phyloP scores from a whole-genome alignment of 2,888 invertebrate genomes.

The Omphaloscelis lunosa region DNA sequence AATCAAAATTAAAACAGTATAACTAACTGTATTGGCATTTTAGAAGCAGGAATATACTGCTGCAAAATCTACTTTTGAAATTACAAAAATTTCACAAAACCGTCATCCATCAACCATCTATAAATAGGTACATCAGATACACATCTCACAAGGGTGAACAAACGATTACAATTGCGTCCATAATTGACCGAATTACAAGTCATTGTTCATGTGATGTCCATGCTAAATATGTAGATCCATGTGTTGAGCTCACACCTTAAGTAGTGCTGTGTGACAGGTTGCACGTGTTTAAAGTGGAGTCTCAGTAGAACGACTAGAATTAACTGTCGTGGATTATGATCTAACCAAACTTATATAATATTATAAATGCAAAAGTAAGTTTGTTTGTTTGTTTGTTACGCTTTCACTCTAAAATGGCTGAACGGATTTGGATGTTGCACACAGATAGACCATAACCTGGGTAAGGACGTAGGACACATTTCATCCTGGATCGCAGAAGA shows the following conservation, averaged over 20 bases:
- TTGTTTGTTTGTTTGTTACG: too few species aligned
- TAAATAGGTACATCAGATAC: constrained; percentile 4
- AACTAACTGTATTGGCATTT: not conserved
- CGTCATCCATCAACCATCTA: not conserved
- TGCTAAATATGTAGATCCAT: constrained; percentile 63
- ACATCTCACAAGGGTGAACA: constrained; percentile 51
- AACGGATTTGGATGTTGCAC: too few species aligned
- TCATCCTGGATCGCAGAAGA: too few species aligned
- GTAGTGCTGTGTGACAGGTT: constrained; percentile 66
- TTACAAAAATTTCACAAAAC: too few species aligned
- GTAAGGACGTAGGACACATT: too few species aligned
- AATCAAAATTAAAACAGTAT: not conserved
- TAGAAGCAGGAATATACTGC: not conserved
- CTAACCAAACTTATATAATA: too few species aligned
- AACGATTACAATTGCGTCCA: constrained; percentile 50
- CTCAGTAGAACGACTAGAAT: constrained; percentile 30
- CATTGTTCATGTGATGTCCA: constrained; percentile 59
- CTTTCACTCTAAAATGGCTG: too few species aligned
- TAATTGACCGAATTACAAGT: constrained; percentile 60
- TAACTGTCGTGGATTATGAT: constrained; percentile 2
- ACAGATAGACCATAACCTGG: too few species aligned
- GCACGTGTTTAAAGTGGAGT: constrained; percentile 64
- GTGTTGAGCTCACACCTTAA: constrained; percentile 70
- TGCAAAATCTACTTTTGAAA: too few species aligned
- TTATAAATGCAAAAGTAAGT: too few species aligned